phyloP scores from a whole-genome alignment of 2,888 invertebrate genomes.

The Macrophya annulata region DNA sequence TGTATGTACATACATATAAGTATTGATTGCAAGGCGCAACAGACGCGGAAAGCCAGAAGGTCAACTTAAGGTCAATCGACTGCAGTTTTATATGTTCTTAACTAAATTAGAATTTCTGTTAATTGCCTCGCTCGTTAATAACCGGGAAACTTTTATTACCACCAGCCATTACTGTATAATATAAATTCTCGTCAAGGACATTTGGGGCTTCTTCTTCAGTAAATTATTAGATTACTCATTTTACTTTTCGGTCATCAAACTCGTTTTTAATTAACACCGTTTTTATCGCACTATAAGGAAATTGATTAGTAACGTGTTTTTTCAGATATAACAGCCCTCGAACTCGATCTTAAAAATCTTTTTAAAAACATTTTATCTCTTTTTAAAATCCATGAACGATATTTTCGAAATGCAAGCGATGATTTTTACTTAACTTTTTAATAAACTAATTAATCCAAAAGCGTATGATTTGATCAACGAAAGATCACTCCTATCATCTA shows the following conservation, averaged over 20 bases:
- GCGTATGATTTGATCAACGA: background rate
- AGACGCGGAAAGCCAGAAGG: conserved; percentile 47
- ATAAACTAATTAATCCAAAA: background rate
- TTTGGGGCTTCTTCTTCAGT: background rate
- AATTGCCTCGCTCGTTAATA: conserved; percentile 6
- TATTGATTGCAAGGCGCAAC: conserved; percentile 54
- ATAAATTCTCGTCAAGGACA: background rate
- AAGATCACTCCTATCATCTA: background rate
- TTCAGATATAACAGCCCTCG: background rate
- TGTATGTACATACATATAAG: conserved; percentile 25
- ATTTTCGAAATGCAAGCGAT: background rate
- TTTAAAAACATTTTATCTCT: background rate
- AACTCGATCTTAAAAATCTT: background rate
- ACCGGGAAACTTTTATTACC: background rate
- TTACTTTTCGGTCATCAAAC: background rate
- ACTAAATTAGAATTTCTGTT: background rate
- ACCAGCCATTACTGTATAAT: background rate
- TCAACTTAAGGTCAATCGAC: conserved; percentile 37
- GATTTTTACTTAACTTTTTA: background rate
- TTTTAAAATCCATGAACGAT: background rate
- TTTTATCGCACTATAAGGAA: too few species aligned
- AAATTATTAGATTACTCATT: background rate
- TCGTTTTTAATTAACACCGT: background rate
- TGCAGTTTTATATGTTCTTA: conserved; percentile 37
- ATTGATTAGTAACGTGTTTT: background rate